These are phyloP conservation scores for Pica pica DNA, from an alignment of 2,113 vertebrate genomes.

Conservation along the genomic window DNA sequence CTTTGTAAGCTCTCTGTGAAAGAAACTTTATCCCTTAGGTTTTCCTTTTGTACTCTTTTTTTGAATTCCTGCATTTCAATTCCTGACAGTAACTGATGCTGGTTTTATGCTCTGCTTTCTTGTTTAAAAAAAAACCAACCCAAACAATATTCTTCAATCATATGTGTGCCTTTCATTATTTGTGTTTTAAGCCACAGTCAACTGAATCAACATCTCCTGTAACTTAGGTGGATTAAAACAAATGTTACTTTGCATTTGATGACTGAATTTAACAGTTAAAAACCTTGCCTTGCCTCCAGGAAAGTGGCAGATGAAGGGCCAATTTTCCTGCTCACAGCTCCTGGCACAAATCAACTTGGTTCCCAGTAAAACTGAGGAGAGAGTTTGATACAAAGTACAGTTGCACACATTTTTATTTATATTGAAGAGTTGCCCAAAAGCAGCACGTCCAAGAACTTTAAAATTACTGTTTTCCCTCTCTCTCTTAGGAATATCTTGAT, in stretches of 20 bases:
- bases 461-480: slow-evolving; percentile 14
- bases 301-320: background rate
- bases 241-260: background rate
- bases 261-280: background rate
- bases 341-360: background rate
- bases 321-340: background rate
- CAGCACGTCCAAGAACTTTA: background rate
- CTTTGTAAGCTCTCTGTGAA: background rate
- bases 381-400: background rate
- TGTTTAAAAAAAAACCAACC: background rate
- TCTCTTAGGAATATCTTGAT: slow-evolving; percentile 4
- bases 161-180: background rate
- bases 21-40: background rate
- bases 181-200: background rate
- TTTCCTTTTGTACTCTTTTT: background rate
- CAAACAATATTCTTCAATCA: background rate
- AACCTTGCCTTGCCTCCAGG: background rate
- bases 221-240: background rate
- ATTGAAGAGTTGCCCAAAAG: slow-evolving; percentile 3
- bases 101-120: background rate
- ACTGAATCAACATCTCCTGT: background rate
- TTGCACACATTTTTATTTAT: slow-evolving; percentile 7
- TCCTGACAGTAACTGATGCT: background rate
- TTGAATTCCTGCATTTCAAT: background rate
- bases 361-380: background rate